phyloP scores from a whole-genome alignment of 2,797 vertebrate genomes.

The Schizopygopsis malacanthus region DNA sequence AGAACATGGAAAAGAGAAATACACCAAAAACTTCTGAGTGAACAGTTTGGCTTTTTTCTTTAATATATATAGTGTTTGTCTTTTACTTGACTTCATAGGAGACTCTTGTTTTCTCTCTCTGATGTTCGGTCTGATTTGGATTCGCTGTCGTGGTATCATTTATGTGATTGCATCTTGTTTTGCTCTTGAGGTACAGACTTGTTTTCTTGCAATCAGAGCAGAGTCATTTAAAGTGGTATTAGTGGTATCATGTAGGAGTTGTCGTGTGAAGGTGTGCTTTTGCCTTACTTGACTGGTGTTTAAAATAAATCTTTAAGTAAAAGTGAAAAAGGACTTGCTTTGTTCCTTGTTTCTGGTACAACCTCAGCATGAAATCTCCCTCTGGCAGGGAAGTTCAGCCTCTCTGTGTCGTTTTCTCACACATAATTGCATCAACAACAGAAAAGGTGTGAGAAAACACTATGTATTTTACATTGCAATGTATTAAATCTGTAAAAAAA shows the following conservation, averaged over 20 bases:
- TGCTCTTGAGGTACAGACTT: not conserved
- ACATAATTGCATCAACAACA: not conserved
- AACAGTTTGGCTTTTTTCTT: not conserved
- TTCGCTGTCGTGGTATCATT: not conserved
- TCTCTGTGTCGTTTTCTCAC: not conserved
- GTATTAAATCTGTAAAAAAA: not conserved
- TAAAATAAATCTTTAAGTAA: not conserved
- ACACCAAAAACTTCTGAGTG: no score
- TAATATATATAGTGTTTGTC: not conserved
- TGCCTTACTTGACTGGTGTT: not conserved
- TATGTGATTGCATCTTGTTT: not conserved
- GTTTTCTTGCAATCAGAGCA: not conserved
- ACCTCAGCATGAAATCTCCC: slow-evolving; percentile 25
- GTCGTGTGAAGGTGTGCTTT: not conserved
- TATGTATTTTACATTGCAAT: not conserved
- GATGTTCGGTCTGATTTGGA: not conserved
- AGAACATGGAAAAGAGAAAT: not conserved
- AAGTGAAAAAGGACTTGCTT: slow-evolving; percentile 17
- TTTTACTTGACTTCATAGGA: not conserved
- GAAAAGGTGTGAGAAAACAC: not conserved
- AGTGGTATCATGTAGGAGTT: not conserved
- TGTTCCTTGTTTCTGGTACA: slow-evolving; percentile 50
- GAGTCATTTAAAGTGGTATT: not conserved
- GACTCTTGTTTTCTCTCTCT: not conserved
- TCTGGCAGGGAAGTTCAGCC: slow-evolving; percentile 29